Evolutionary conservation across 2,888 invertebrate species (phyloP), one percentile per base, ranked within the genome.

Genomic region (Erebia palarica): DNA sequence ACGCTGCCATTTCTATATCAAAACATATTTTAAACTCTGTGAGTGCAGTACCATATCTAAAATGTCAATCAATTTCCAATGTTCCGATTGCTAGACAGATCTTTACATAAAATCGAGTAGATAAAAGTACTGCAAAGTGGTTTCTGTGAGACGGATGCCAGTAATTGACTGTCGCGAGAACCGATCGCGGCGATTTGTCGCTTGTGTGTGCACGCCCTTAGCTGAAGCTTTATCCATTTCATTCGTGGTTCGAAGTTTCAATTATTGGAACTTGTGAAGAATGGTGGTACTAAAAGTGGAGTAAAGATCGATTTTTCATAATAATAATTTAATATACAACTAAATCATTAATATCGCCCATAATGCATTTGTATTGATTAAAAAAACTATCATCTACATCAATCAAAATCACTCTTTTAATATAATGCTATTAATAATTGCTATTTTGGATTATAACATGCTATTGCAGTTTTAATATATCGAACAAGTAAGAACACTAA

Each of bases 161-260:
- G 61, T 47, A 57, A 71, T 70, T 63, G 70, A 58, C 68, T 71
- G 65, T 71, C 68, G 71, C 44, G 57, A 47, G 60, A 44, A 68
- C 66, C 36, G 71, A 65, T 60, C 69, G 73, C 36, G 63, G 68
- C 60, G 66, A 73, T 73, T 73, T 71, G 73, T 73, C 73, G 73
- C 11, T 55, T 7, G 64, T 64, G 67, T 67, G 49, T 66, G 55
- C 53, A 49, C 73, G 64, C 71, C 73, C 69, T 73, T 67, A 73
- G 55, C 58, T 71, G 68, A 58, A 69, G 65, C 69, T 73, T 58
- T 47, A 71, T 61, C 47, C 68, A 18, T 7, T 13, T 21, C 57
- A 13, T 27, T 58, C 27, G 5, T 21, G 14, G 21, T 27, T 13
- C 21, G 27, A 27, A 58, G 57, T 27, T 58, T 21, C 21, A 18